Percentiles rank a stretch among this genome's conserved stretches.
phyloP scores from a whole-genome alignment of 2,888 invertebrate genomes.

The Monopis laevigella region DNA sequence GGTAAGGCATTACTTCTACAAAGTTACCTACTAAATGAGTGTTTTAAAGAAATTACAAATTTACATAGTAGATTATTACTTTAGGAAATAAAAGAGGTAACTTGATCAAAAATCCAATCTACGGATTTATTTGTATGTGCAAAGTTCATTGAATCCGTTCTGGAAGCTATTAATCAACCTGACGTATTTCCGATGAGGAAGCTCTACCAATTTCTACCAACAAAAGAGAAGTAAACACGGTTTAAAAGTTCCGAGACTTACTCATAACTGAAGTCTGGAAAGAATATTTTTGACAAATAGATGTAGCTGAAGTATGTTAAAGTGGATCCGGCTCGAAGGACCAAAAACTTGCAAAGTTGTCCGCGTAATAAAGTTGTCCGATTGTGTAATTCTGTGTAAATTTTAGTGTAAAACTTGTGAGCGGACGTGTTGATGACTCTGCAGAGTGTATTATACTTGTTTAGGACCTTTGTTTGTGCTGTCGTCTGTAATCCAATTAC shows the following conservation, averaged over 20 bases:
- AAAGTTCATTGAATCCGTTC: constrained; percentile 6
- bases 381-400: constrained; percentile 11
- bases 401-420: constrained; percentile 10
- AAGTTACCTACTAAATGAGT: too few species aligned
- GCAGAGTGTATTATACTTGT: constrained; percentile 2
- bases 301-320: constrained; percentile 11
- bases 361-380: constrained; percentile 28
- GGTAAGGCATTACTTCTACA: too few species aligned
- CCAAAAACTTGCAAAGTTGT: constrained; percentile 28
- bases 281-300: constrained; percentile 14
- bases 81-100: too few species aligned
- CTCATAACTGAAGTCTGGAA: constrained; percentile 8
- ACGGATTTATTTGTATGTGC: constrained; percentile 1
- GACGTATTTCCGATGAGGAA: constrained; percentile 19
- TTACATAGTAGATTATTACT: too few species aligned
- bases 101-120: constrained; percentile 4
- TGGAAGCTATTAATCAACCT: constrained; percentile 27
- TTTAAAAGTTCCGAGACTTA: constrained; percentile 10
- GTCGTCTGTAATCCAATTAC: constrained; percentile 1
- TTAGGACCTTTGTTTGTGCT: constrained; percentile 3
- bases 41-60: too few species aligned
- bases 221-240: constrained; percentile 15
- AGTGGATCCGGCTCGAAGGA: constrained; percentile 26
- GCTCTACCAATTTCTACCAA: constrained; percentile 1
- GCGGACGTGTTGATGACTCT: constrained; percentile 12